Base-by-base conservation (phyloP, 2,113 vertebrate species). In the Neodontobutis hainanensis region DNA sequence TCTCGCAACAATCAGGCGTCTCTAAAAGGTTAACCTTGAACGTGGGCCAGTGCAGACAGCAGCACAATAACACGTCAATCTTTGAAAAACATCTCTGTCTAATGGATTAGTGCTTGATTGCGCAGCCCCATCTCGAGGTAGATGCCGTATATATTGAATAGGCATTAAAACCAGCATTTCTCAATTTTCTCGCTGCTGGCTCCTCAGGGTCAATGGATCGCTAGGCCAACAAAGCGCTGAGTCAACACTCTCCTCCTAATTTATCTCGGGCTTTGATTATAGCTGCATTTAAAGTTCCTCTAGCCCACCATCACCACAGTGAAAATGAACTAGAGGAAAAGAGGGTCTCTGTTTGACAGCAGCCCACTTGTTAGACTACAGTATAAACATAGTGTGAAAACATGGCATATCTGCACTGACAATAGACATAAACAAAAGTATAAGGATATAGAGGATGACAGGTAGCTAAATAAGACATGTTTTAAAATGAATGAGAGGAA, bases 141-240 rank as follows among this genome's bases (percentile, higher is more conserved):
- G 92, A 95, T 92, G 94, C 94, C 90, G 88, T 95, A 95, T 95
- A 95, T 96, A 96, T 96, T 93, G 94, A 94, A 95, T 93, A 94
- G 93, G 94, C 94, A 96, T 96, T 96, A 95, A 96, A 96, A 95
- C 88, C 81, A 93, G 93, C 94, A 94, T 95, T 95, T 94, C 94
- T 95, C 94, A 94, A 94, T 95, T 95, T 83, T 95, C 94, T 93
- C 90, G 86, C 91, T 91, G 88, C 90, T 88, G 90, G 92, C 93
- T 43, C 92, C 92, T 95, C 90, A 89, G 94, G 94, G 95, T 95
- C 95, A 96, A 94, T 94, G 94, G 94, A 95, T 95, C 94, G 94
- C 93, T 86, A 81, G 91, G 92, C 92, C 93, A 92, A 88, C 89
- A 92, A 92, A 94, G 85, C 88, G 94, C 95, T 96, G 95, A 96